Percentiles rank a stretch among this genome's conserved stretches.
Evolutionary conservation across 2,113 vertebrate species (phyloP).

Genomic region (Pica pica): DNA sequence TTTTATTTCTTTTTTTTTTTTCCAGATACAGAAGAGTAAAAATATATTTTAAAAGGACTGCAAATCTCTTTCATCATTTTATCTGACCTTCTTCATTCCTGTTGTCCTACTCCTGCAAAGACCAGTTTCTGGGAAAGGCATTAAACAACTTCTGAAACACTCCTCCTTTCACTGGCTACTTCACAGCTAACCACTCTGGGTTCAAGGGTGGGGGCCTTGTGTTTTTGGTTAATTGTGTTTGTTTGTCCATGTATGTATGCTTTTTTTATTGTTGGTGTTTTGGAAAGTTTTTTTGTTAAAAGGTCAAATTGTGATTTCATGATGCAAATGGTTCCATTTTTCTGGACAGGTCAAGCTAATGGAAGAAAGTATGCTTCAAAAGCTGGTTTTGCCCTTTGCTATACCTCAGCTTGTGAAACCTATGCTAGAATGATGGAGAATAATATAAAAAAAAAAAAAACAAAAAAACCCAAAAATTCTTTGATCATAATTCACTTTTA

Average conservation of each 20-base stretch:
- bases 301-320: not conserved
- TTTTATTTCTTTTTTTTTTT: constrained; percentile 48
- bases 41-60: constrained; percentile 45
- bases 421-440: constrained; percentile 7
- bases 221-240: not conserved
- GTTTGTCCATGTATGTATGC: not conserved
- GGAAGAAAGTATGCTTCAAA: not conserved
- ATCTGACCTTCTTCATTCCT: constrained; percentile 75
- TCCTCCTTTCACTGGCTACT: constrained; percentile 63
- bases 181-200: constrained; percentile 32
- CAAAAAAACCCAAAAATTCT: not conserved
- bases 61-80: constrained; percentile 75
- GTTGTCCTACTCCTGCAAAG: constrained; percentile 71
- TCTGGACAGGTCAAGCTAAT: constrained; percentile 35
- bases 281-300: not conserved
- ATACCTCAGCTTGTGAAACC: constrained; percentile 19
- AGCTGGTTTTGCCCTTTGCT: not conserved
- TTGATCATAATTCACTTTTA: not conserved
- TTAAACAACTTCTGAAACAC: constrained; percentile 61
- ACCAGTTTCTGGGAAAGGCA: constrained; percentile 69
- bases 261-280: not conserved
- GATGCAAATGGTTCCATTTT: constrained; percentile 17
- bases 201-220: not conserved
- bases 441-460: not conserved
- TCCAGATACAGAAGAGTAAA: constrained; percentile 83